A percentile compares a stretch with the other conserved stretches of the same genome.
phyloP scores from a whole-genome alignment of 2,113 vertebrate genomes.

The Halcyon senegalensis region DNA sequence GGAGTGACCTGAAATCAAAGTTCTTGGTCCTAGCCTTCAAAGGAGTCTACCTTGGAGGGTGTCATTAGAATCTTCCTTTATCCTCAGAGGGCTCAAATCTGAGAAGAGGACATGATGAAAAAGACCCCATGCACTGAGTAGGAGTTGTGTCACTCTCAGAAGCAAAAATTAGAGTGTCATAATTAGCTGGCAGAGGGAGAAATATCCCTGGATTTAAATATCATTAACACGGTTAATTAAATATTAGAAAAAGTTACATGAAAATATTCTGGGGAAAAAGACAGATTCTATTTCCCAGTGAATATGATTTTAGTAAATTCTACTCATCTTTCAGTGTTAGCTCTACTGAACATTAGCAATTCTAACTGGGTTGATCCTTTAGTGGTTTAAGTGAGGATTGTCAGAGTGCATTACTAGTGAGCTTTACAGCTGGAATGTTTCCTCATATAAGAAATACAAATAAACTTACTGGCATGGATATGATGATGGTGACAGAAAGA shows the following conservation, averaged over 20 bases:
- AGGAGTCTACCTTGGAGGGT: background rate
- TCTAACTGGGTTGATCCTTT: background rate
- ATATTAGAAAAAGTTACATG: background rate
- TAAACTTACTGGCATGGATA: background rate
- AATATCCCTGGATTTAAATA: background rate
- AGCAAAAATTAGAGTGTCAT: background rate
- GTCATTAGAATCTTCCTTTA: constrained; percentile 42
- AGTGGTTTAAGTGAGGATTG: background rate
- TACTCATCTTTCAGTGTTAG: background rate
- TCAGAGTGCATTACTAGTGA: background rate
- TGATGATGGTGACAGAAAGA: background rate
- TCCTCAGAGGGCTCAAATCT: background rate
- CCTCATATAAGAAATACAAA: background rate
- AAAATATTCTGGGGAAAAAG: background rate
- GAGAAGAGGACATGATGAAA: background rate
- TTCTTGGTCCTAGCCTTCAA: constrained; percentile 48
- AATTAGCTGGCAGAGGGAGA: background rate
- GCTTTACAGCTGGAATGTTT: background rate
- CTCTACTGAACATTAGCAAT: background rate
- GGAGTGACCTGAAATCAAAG: constrained; percentile 71
- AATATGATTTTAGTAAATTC: background rate
- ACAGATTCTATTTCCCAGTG: background rate
- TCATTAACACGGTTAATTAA: background rate
- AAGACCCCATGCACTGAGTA: background rate
- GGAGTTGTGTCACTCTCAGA: background rate